Base-by-base conservation (phyloP, 1,140 invertebrate genomes). In the Camponotus floridanus region DNA sequence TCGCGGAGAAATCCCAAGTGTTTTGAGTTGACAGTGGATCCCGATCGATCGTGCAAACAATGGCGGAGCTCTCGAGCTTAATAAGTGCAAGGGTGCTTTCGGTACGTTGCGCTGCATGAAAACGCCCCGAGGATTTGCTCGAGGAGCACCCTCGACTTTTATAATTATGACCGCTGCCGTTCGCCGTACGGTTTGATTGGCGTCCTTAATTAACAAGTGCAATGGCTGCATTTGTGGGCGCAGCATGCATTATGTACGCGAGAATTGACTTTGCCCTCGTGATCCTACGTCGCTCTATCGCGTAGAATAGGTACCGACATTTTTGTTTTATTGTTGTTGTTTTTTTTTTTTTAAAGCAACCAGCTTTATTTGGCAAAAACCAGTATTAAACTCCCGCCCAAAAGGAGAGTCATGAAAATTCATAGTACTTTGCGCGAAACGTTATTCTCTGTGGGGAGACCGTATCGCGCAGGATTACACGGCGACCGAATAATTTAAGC, bases 201-300 rank as follows among this genome's bases (percentile, higher is more conserved):
- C 74, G 55, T 73, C 9, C 87, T 88, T 88, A 89, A 89, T 89
- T 88, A 89, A 80, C 76, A 33, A 83, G 48, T 45, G 79, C 64
- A 67, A 64, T 31, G 48, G 15, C 42, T 42, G 65, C 65, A 70
- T 61, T 81, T 51, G 13, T 61, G 26, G 21, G 18, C 3, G 55
- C 79, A n/a, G n/a, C 79, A n/a, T 61, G 68, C 55, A 36, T 61
- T 83, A 62, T 61, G 42, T 45, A 5, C n/a, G 45, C 55, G 39
- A 36, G 39, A 74, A 61, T 61, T 33, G 79, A 61, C 65, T 48
- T 33, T 0, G 31, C 51, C 42, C 68, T 1, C 11, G 13, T 26
- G 33, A 71, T 74, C 3, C n/a, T 51, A 33, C 33, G 4, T 13
- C 39, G 18, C 18, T 45, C 45, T 61, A 45, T 71, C 55, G 55